Base-by-base conservation (phyloP, 2,113 vertebrate species). In the Clarias batrachus region DNA sequence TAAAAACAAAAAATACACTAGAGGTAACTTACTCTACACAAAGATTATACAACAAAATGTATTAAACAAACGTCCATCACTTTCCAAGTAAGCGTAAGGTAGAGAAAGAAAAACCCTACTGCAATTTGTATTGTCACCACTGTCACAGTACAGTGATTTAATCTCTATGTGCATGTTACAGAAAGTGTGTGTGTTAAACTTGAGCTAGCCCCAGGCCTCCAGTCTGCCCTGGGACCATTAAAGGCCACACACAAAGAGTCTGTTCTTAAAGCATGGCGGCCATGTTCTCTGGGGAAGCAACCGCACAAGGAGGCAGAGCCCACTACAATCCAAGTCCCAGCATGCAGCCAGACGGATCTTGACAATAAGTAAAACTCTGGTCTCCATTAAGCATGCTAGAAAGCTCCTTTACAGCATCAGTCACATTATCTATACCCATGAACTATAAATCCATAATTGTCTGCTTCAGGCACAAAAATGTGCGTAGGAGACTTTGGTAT, bases 331-430 rank as follows among this genome's bases (percentile, higher is more conserved):
- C 21, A 25, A 71, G 48, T 41, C 13, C 37, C 84, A 76, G 81
- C 37, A 70, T 27, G 81, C 54, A 89, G 78, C 82, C 86, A 87
- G 63, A 83, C 62, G 68, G 21, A 77, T 86, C 33, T 66, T 88
- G 92, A 92, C 93, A 94, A 93, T 92, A 87, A 81, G 85, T 65
- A 25, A 9, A 82, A 52, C 80, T 88, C 80, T 88, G 83, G 84
- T 62, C 79, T 66, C 3, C 70, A 59, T 87, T 87, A 82, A 84
- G 59, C 33, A 77, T 76, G 16, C 56, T 52, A 56, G 79, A 52
- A 16, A 60, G 4, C 74, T 86, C 56, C 54, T 27, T 63, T 59
- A 78, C 84, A 92, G 91, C 83, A 91, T 68, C 73, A 41, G 14
- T 54, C 30, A 30, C 27, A 63, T 19, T 66, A 48, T 78, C 37